Base-by-base conservation (phyloP, 35 echinoderm and acorn worm genomes). In the Ptychodera flava region DNA sequence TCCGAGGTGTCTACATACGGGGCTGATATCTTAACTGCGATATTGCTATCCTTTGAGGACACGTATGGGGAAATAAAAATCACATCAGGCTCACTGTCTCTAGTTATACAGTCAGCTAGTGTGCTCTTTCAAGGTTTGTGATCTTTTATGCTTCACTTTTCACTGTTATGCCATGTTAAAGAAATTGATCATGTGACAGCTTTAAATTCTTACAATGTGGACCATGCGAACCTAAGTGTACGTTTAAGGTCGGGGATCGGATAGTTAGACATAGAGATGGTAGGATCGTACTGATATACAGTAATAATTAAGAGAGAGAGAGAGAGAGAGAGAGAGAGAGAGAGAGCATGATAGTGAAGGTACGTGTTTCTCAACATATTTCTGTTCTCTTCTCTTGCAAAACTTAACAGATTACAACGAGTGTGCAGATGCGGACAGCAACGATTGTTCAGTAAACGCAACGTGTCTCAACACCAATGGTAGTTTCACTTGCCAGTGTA, bases 391-490 rank as follows among this genome's bases (percentile, higher is more conserved):
- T n/a, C n/a, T n/a, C n/a, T n/a, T n/a, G n/a, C n/a, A n/a, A n/a
- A n/a, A n/a, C 22, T 22, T 6, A 64, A 6, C 38, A 91, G 90
- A 95, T 81, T 34, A 86, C 36, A 85, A 92, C 38, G 90, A 95
- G 28, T 95, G 93, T 84, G 35, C 35, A 0, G 64, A 36, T 28
- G 84, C 6, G 12, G 36, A 88, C 0, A 22, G 22, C 45, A 35
- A 85, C 64, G 78, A 37, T 1, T 95, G 93, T 80, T 79, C 91
- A 35, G 0, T 28, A 31, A 87, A 91, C 75, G 93, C 93, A 0
- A 79, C 29, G 28, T 95, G 93, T 77, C 79, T 92, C 34, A 92
- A 95, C 77, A 95, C 85, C 6, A 52, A 32, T 30, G 93, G 93
- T 1, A 89, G 86, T 31, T 95, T 91, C 76, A 37, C 37, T 35